Evolutionary conservation across 2,888 invertebrate species (phyloP), one percentile per base, ranked within the genome.

Genomic region (Ditula angustiorana): DNA sequence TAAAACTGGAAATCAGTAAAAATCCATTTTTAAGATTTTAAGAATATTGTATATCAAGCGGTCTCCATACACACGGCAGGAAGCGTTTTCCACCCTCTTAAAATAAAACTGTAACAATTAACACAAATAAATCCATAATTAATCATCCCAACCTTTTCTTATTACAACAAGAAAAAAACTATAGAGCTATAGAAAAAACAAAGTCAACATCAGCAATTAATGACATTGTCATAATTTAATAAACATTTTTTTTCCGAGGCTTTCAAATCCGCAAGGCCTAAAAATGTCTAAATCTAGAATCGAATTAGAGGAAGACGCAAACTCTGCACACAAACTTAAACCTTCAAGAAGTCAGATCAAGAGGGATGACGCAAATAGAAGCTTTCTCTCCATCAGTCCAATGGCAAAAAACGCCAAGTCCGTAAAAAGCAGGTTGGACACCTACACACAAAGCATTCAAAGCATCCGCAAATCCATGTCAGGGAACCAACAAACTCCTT

Each of bases 401-500:
- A 66, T 72, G 13, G 80, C 85, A 0, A 81, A 75, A 24, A 79
- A 72, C 57, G 79, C 79, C 0, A 82, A 79, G 57, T 84, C 89
- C 1, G 71, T 74, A 0, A 89, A 86, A 70, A 86, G 79, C 53
- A 74, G 82, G 58, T 71, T 75, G 1, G 82, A 85, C 5, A 76
- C 80, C 0, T 75, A 83, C 1, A 76, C 74, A 47, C 74, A 74
- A 26, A 69, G 65, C 10, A 72, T 71, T 1, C 71, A 73, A 0
- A 65, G 69, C 10, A 67, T 62, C 19, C 37, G 62, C 2, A 46
- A 35, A 23, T 37, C 63, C 8, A 10, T 19, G 1, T 7, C 19
- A 16, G 41, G 2, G 2, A 7, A 5, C 16, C 13, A 16, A 5
- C 21, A 23, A 0, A 30, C 8, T 0, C 69, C 62, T 16, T 63